Evolutionary conservation across 2,888 invertebrate genomes (phyloP).

Genomic region (Nebria brevicollis): DNA sequence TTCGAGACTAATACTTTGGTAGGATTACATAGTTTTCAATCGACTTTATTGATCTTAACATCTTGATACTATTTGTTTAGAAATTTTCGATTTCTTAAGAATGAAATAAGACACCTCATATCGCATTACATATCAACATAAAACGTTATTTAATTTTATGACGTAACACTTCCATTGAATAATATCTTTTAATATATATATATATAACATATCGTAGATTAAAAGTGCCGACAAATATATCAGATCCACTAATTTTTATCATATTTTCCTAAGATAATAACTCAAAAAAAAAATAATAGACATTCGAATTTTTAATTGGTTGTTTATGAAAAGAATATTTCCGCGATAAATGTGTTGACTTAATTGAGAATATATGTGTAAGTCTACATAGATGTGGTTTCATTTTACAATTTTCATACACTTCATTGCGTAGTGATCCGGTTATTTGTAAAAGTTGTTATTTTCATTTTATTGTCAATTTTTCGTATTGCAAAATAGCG

Average conservation of each 20-base stretch:
- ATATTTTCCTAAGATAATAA: neutral
- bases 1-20: neutral
- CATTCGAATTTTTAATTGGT: no score
- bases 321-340: no score
- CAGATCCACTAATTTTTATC: neutral
- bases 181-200: neutral
- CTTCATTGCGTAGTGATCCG: constrained; percentile 31
- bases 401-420: constrained; percentile 33
- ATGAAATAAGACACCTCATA: neutral
- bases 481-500: constrained; percentile 15
- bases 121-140: no score
- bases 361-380: neutral
- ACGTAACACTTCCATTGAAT: neutral
- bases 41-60: neutral
- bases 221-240: neutral
- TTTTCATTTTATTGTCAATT: constrained; percentile 24
- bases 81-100: neutral
- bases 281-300: neutral
- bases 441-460: constrained; percentile 19
- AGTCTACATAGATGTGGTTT: neutral
- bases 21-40: neutral
- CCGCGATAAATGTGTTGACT: neutral
- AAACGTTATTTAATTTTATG: no score
- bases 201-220: neutral
- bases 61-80: neutral